Conservation (phyloP, 2,113 vertebrate genomes). For the Henicopernis longicauda region DNA sequence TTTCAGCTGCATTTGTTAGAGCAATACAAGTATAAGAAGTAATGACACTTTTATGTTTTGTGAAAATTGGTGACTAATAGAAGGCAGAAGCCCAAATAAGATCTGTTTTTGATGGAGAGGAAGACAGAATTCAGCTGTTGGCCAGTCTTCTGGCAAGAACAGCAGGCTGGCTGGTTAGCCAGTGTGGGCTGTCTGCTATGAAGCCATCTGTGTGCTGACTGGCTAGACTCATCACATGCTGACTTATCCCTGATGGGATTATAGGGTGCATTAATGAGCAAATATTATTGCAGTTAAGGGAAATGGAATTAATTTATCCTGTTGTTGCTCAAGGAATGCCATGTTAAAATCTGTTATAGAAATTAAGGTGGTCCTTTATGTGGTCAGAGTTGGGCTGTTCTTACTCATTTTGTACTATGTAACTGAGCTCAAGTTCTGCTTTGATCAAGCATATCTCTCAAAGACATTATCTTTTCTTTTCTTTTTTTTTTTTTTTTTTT, state of each 20-base stretch:
- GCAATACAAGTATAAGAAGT: background rate
- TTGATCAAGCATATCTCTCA: background rate
- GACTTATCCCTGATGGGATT: background rate
- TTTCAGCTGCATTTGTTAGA: background rate
- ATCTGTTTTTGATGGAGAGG: slow-evolving; percentile 4
- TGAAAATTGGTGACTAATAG: slow-evolving; percentile 29
- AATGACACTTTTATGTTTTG: background rate
- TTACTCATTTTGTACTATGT: background rate
- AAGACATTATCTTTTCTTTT: background rate
- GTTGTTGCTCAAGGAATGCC: background rate
- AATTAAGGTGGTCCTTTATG: background rate
- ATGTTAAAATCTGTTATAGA: background rate
- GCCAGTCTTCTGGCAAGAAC: background rate
- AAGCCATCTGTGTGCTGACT: background rate
- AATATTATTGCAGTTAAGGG: background rate
- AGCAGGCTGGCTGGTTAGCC: background rate
- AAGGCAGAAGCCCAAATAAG: slow-evolving; percentile 26
- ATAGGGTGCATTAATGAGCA: background rate
- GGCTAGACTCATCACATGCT: background rate
- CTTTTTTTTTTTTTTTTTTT: too few relatives aligned
- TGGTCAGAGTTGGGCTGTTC: background rate
- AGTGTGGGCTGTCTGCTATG: background rate
- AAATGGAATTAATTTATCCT: background rate
- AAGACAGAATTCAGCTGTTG: slow-evolving; percentile 30
- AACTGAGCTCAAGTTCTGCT: background rate